Conservation (phyloP, 2,113 vertebrate genomes). For the Prionailurus viverrinus region DNA sequence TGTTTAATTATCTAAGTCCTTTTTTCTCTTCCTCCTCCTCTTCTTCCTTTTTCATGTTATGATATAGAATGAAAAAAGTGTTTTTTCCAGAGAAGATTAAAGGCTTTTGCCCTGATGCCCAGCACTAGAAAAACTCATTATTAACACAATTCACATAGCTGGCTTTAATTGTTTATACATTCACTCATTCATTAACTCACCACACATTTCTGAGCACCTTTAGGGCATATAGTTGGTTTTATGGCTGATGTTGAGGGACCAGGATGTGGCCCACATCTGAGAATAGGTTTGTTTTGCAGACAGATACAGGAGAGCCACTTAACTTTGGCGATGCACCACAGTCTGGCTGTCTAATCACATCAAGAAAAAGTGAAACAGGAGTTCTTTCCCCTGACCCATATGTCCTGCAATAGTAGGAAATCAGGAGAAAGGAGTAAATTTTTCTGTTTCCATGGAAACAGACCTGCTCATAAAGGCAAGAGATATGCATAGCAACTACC, state of each 20-base stretch:
- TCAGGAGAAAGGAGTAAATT: background rate
- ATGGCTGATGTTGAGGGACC: background rate
- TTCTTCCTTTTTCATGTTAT: background rate
- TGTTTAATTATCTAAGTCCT: background rate
- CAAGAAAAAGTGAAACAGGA: background rate
- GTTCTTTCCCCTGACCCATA: background rate
- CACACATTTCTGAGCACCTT: background rate
- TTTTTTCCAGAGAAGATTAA: background rate
- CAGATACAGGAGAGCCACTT: background rate
- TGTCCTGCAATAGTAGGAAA: background rate
- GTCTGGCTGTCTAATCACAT: background rate
- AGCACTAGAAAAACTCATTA: background rate
- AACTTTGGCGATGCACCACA: background rate
- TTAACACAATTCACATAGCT: background rate
- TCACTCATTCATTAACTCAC: background rate
- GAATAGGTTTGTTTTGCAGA: background rate
- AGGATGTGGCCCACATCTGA: background rate
- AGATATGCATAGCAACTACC: background rate
- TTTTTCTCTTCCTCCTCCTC: background rate
- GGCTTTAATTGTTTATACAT: background rate
- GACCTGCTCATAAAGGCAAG: slow-evolving; percentile 20
- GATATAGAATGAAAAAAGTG: background rate
- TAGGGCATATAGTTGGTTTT: background rate
- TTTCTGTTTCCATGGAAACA: slow-evolving; percentile 61
- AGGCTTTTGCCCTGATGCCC: background rate